Conservation (phyloP, 2,797 vertebrate species). For the Triplophysa yarkandensis region DNA sequence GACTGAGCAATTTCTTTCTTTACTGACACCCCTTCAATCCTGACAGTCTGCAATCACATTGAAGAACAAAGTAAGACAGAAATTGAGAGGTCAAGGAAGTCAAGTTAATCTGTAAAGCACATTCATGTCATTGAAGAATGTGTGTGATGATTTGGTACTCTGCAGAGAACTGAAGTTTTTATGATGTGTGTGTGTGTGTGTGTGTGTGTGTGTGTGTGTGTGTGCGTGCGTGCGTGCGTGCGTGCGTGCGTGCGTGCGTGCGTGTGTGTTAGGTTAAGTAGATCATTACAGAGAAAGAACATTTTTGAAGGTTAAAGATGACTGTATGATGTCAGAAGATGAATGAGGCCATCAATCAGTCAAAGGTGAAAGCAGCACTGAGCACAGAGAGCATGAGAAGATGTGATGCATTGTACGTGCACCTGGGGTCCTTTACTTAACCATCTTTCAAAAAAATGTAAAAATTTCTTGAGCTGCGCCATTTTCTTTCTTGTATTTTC, state of each 20-base stretch:
- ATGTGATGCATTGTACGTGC: not conserved
- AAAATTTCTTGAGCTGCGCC: not conserved
- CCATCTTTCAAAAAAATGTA: not conserved
- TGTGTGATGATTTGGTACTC: slow-evolving; percentile 18
- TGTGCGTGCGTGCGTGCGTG: slow-evolving; percentile 5
- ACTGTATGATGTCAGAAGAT: slow-evolving; percentile 23
- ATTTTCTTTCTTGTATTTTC: not conserved
- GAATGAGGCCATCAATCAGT: slow-evolving; percentile 24
- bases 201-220: slow-evolving; percentile 12
- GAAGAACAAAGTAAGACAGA: slow-evolving; percentile 1
- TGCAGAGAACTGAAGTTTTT: slow-evolving; percentile 20
- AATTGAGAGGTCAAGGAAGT: not conserved
- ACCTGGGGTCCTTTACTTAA: not conserved
- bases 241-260: slow-evolving; percentile 5
- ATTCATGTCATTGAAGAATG: slow-evolving; percentile 7
- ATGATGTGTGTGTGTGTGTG: slow-evolving; percentile 6
- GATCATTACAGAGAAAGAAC: slow-evolving; percentile 6
- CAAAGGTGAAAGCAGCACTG: not conserved
- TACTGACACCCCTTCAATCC: slow-evolving; percentile 44
- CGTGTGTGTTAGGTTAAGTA: slow-evolving; percentile 17
- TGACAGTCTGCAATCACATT: slow-evolving; percentile 56
- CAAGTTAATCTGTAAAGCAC: slow-evolving; percentile 2
- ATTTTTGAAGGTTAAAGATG: slow-evolving; percentile 40
- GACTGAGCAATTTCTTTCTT: slow-evolving; percentile 44
- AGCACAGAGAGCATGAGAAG: not conserved